Evolutionary conservation across 2,113 vertebrate species (phyloP), one percentile per base, ranked within the genome.

Genomic region (Hippocampus mohnikei): DNA sequence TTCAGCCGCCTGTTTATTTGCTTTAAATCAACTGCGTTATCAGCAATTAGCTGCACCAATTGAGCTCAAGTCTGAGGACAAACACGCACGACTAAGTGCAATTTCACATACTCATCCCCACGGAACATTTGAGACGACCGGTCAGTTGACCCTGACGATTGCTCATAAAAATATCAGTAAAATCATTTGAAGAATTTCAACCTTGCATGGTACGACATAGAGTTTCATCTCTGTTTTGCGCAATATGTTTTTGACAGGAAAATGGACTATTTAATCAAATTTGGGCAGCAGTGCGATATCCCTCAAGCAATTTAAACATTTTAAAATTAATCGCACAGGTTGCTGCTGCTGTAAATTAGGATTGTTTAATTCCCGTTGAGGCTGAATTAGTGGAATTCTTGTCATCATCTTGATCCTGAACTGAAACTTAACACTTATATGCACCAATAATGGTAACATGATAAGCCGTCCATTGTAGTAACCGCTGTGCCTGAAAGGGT

Each of bases 11-110:
- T 15, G 25, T 48, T 61, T 62, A 66, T 33, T 27, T 46, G 63
- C 60, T 52, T 70, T 44, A n/a, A 42, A 70, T 79, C 46, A 69
- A 66, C 18, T 37, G 23, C 50, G 23, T 65, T 44, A 65, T 25
- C 42, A 27, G 42, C 63, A 46, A 65, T 65, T 46, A 65, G 23
- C 63, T 8, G 13, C 41, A 65, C 8, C 42, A 27, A 65, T 25
- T 46, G 63, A 46, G 63, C 11, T 46, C 33, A 18, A 65, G 23
- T 46, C 42, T 60, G 29, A 60, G 3, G 55, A 58, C 55, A 27
- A 60, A 60, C 58, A 33, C 8, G 53, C 53, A 8, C 58, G 16
- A 33, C 18, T 33, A 33, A 29, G 27, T 60, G 33, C 15, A 33
- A 33, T 33, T 60, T 60, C 58, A 60, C 7, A 60, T 29, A 60